A percentile compares a stretch with the other conserved stretches of the same genome.
phyloP scores from a whole-genome alignment of 2,888 invertebrate species.

The Lomographa bimaculata region DNA sequence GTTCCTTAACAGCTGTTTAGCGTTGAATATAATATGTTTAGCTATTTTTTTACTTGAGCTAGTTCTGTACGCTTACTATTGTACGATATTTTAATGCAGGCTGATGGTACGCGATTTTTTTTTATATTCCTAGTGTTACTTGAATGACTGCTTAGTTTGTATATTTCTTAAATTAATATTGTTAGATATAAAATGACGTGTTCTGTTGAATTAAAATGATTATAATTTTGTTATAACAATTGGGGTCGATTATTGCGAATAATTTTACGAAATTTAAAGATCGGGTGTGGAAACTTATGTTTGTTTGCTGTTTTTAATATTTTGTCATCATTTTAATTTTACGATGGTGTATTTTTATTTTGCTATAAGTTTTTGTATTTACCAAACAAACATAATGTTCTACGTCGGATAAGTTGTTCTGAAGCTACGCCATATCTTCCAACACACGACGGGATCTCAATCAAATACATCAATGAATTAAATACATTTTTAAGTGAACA shows the following conservation, averaged over 20 bases:
- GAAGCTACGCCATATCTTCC: slow-evolving; percentile 33
- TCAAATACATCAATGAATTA: slow-evolving; percentile 47
- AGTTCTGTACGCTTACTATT: slow-evolving; percentile 78
- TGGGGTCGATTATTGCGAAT: slow-evolving; percentile 9
- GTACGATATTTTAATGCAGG: slow-evolving; percentile 68
- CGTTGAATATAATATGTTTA: slow-evolving; percentile 49
- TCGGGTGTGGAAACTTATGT: slow-evolving; percentile 24
- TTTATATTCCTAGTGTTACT: slow-evolving; percentile 70
- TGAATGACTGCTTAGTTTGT: slow-evolving; percentile 82
- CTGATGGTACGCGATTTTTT: slow-evolving; percentile 59
- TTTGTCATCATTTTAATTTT: not conserved
- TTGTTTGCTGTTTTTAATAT: slow-evolving; percentile 8
- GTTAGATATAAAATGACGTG: slow-evolving; percentile 56
- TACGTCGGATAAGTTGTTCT: slow-evolving; percentile 40
- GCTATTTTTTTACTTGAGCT: slow-evolving; percentile 66
- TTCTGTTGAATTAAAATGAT: slow-evolving; percentile 57
- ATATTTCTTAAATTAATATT: slow-evolving; percentile 70
- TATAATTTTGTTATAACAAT: slow-evolving; percentile 44
- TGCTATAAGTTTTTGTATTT: not conserved
- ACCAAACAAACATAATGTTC: slow-evolving; percentile 40
- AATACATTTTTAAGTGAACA: slow-evolving; percentile 55
- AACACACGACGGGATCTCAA: slow-evolving; percentile 68
- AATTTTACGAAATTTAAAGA: slow-evolving; percentile 18
- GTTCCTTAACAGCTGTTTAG: slow-evolving; percentile 53
- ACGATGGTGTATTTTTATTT: too few relatives aligned